Conservation (phyloP, 1,140 invertebrate genomes). For the Drosophila funebris region DNA sequence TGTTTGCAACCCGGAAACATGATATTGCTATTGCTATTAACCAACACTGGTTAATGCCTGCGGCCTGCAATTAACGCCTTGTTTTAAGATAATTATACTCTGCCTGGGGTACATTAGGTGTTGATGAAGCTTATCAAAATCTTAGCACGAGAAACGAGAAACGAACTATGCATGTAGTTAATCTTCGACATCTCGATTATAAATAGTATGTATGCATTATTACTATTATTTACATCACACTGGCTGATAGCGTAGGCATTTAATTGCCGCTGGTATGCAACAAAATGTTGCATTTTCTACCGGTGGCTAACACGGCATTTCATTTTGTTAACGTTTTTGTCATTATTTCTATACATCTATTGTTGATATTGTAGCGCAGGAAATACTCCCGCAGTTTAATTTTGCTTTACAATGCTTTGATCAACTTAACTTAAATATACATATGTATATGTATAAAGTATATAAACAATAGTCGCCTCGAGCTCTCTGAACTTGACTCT, state of each 20-base stretch:
- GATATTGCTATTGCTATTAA: background rate
- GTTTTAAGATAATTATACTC: slow-evolving; percentile 4
- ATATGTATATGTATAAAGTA: slow-evolving; percentile 16
- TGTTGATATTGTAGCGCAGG: slow-evolving; percentile 59
- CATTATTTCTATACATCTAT: slow-evolving; percentile 43
- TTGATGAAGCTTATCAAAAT: background rate
- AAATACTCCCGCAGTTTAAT: slow-evolving; percentile 53
- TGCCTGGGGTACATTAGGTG: background rate
- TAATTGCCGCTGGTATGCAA: slow-evolving; percentile 50
- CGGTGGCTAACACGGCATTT: slow-evolving; percentile 37
- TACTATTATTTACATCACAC: slow-evolving; percentile 46
- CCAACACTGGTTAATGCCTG: slow-evolving; percentile 4
- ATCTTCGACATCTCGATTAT: no score
- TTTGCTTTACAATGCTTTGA: slow-evolving; percentile 24
- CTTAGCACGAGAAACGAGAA: background rate
- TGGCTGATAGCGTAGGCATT: slow-evolving; percentile 13
- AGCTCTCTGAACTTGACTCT: slow-evolving; percentile 65
- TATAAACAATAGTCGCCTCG: slow-evolving; percentile 56
- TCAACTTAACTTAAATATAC: slow-evolving; percentile 18
- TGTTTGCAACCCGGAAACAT: background rate
- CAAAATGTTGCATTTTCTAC: slow-evolving; percentile 55
- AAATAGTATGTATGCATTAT: no score
- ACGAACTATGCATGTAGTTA: no score
- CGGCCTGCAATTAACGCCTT: slow-evolving; percentile 4
- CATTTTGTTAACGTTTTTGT: slow-evolving; percentile 65